Conservation (phyloP, 2,888 invertebrate genomes). For the Incurvaria masculella region DNA sequence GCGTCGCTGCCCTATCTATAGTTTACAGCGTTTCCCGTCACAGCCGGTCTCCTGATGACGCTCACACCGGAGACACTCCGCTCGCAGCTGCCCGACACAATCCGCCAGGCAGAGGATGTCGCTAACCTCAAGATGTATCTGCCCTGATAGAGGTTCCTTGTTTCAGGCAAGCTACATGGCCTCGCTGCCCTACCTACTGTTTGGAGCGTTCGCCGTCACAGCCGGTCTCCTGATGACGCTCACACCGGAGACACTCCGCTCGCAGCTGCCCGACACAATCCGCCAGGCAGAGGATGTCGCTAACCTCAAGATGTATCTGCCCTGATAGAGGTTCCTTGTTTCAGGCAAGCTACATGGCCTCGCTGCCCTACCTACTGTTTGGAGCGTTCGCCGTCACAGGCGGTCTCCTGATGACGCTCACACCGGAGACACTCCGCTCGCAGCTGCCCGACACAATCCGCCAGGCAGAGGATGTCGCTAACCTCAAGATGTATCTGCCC, state of each 20-base stretch:
- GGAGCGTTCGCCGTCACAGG: constrained; percentile 38
- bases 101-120: constrained; percentile 52
- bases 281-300: constrained; percentile 49
- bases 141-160: too few relatives aligned
- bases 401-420: constrained; percentile 39
- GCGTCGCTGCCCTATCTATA: constrained; percentile 43
- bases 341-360: constrained; percentile 35
- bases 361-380: constrained; percentile 49
- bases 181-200: constrained; percentile 46
- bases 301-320: constrained; percentile 2
- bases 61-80: constrained; percentile 52
- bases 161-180: constrained; percentile 36
- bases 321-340: too few relatives aligned
- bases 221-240: constrained; percentile 40
- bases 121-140: constrained; percentile 1
- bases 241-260: constrained; percentile 51
- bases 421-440: constrained; percentile 50
- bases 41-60: constrained; percentile 38
- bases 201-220: constrained; percentile 38
- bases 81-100: constrained; percentile 45
- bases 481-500: constrained; percentile 1
- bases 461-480: constrained; percentile 49
- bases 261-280: constrained; percentile 48
- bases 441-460: constrained; percentile 49
- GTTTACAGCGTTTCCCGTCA: constrained; percentile 43